Evolutionary conservation across 2,888 invertebrate genomes (phyloP).

Genomic region (Steromphala cineraria): DNA sequence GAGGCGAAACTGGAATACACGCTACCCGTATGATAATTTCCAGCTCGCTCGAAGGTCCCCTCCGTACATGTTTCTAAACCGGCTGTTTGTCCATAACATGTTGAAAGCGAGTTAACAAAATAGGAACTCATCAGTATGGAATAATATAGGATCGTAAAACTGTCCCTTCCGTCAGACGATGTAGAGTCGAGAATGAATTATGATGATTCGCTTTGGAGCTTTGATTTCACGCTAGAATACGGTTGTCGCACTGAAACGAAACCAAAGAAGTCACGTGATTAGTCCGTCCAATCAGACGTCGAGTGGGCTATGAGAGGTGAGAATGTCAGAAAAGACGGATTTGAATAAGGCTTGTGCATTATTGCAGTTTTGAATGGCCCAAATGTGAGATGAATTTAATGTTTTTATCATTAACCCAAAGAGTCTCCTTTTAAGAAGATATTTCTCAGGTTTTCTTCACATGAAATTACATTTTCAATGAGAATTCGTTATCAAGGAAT

Average conservation of each 20-base stretch:
- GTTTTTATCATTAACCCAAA: constrained; percentile 4
- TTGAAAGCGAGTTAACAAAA: constrained; percentile 70
- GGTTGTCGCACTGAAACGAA: constrained; percentile 55
- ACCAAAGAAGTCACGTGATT: constrained; percentile 55
- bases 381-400: constrained; percentile 8
- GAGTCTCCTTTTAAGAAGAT: not conserved
- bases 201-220: constrained; percentile 48
- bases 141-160: constrained; percentile 59
- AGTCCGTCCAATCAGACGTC: constrained; percentile 51
- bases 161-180: constrained; percentile 52
- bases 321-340: constrained; percentile 17
- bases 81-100: constrained; percentile 67
- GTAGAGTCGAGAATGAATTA: constrained; percentile 62
- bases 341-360: constrained; percentile 9
- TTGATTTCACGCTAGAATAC: constrained; percentile 15
- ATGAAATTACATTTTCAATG: not conserved
- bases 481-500: not conserved
- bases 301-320: constrained; percentile 9
- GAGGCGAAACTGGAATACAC: constrained; percentile 59
- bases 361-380: not conserved
- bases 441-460: not conserved
- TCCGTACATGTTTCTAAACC: constrained; percentile 65
- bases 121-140: constrained; percentile 67
- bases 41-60: constrained; percentile 59
- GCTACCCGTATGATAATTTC: constrained; percentile 56